Conservation (phyloP, 2,113 vertebrate genomes). For the Todiramphus chloris region DNA sequence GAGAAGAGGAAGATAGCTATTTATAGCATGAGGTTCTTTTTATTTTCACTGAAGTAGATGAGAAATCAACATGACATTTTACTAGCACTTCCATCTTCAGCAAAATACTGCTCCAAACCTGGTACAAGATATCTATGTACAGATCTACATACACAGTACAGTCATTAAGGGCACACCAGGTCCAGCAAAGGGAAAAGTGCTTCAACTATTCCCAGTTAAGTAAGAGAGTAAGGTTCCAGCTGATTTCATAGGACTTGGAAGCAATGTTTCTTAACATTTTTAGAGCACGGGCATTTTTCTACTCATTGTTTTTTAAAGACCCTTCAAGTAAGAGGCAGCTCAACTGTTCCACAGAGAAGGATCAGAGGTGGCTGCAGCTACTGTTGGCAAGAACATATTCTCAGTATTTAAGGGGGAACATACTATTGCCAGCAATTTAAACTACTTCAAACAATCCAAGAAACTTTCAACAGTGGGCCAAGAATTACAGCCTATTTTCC, state of each 20-base stretch:
- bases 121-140: no score
- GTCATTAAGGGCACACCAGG: accelerated
- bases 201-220: not conserved
- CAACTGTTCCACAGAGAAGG: not conserved
- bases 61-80: not conserved
- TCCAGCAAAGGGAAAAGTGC: not conserved
- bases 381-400: not conserved
- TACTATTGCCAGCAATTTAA: not conserved
- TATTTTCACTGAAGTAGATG: not conserved
- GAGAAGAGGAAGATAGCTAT: not conserved
- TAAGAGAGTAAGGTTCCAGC: not conserved
- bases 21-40: not conserved
- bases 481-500: not conserved
- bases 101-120: not conserved
- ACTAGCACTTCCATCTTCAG: not conserved
- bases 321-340: not conserved
- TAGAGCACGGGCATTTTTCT: not conserved
- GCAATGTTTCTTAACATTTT: not conserved
- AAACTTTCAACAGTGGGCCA: not conserved
- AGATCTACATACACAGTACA: accelerated
- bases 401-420: not conserved
- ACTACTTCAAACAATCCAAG: not conserved
- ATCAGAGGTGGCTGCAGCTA: accelerated
- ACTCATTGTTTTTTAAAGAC: not conserved
- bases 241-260: not conserved